Evolutionary conservation across 2,888 invertebrate species (phyloP).

Genomic region (Morpho deidamia): DNA sequence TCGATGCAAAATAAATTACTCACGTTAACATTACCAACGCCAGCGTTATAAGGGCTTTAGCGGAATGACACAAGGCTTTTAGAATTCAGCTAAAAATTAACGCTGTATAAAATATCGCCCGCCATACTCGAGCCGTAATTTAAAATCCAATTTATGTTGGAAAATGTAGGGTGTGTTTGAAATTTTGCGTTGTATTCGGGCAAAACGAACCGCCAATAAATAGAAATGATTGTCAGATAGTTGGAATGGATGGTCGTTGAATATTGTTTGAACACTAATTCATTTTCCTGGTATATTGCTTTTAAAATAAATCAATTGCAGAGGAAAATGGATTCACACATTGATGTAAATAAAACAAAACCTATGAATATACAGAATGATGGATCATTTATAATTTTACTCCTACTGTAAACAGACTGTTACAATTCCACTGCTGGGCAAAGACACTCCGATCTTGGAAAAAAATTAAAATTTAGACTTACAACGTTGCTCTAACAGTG

Average conservation of each 20-base stretch:
- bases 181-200: slow-evolving; percentile 15
- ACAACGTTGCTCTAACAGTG: too few relatives aligned
- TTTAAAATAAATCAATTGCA: not conserved
- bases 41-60: not conserved
- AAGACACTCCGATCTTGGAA: too few relatives aligned
- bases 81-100: slow-evolving; percentile 11
- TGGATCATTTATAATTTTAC: too few relatives aligned
- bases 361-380: too few relatives aligned
- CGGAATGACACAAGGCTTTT: slow-evolving; percentile 5
- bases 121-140: slow-evolving; percentile 50
- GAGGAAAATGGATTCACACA: not conserved
- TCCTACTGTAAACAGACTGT: too few relatives aligned
- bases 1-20: not conserved
- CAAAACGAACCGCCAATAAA: slow-evolving; percentile 12
- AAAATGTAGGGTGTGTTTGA: slow-evolving; percentile 12
- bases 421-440: too few relatives aligned
- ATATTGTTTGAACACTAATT: slow-evolving; percentile 13
- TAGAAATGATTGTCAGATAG: slow-evolving; percentile 15
- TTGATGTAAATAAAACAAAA: not conserved
- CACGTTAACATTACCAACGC: slow-evolving; percentile 3
- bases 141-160: slow-evolving; percentile 64
- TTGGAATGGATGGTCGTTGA: slow-evolving; percentile 12
- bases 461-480: too few relatives aligned
- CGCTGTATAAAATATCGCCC: slow-evolving; percentile 30
- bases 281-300: slow-evolving; percentile 4